Evolutionary conservation across 2,888 invertebrate species (phyloP).

Genomic region (Hydraecia micacea): DNA sequence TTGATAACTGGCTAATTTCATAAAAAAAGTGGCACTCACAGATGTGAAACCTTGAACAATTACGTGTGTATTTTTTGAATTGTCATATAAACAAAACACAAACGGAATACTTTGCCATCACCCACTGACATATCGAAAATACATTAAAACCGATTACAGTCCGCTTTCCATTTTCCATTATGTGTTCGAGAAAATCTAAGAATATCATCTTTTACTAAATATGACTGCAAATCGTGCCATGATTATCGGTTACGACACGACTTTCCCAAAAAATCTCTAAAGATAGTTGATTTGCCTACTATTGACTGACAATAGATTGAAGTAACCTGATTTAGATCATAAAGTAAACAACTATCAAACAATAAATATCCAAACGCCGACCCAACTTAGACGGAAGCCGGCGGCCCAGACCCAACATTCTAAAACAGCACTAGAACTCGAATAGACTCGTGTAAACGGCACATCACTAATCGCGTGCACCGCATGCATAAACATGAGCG

Average conservation of each 20-base stretch:
- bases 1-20: neutral
- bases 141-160: too few relatives aligned
- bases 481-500: conserved; percentile 59
- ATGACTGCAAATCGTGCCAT: neutral
- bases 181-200: neutral
- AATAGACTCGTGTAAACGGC: conserved; percentile 53
- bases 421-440: conserved; percentile 33
- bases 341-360: neutral
- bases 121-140: too few relatives aligned
- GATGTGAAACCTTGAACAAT: too few relatives aligned
- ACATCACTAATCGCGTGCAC: conserved; percentile 60
- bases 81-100: too few relatives aligned
- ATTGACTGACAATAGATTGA: neutral
- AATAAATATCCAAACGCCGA: conserved; percentile 1
- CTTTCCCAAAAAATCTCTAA: neutral
- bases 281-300: neutral
- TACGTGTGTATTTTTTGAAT: too few relatives aligned
- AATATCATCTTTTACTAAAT: neutral
- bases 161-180: too few relatives aligned
- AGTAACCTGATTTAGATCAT: too few relatives aligned
- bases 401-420: neutral
- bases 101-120: too few relatives aligned
- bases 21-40: too few relatives aligned
- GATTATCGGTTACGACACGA: neutral
- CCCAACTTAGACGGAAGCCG: conserved; percentile 11